phyloP scores from a whole-genome alignment of 2,888 invertebrate species.

The Helicoverpa assulta region DNA sequence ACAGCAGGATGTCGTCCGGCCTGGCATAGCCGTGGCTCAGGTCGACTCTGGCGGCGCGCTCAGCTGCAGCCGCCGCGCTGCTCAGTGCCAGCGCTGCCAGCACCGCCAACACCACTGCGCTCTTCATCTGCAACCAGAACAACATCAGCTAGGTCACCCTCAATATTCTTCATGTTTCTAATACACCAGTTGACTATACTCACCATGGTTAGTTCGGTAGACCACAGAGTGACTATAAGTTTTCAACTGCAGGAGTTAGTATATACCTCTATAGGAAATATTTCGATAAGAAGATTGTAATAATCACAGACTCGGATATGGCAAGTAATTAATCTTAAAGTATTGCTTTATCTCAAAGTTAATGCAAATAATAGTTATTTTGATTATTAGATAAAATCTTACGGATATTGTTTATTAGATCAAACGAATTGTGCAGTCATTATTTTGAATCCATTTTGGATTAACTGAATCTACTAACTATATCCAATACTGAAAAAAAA shows the following conservation, averaged over 20 bases:
- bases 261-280: background rate
- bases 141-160: background rate
- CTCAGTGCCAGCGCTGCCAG: constrained; percentile 10
- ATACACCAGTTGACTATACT: background rate
- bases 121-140: constrained; percentile 33
- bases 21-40: constrained; percentile 23
- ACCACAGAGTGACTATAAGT: background rate
- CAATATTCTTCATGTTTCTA: background rate
- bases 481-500: no score
- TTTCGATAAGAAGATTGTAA: background rate
- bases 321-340: background rate
- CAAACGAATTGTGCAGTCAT: no score
- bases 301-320: background rate
- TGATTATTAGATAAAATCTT: no score
- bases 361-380: no score
- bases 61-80: constrained; percentile 29
- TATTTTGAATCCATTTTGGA: no score
- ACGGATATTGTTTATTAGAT: no score
- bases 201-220: background rate
- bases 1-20: constrained; percentile 34
- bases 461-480: no score
- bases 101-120: constrained; percentile 21
- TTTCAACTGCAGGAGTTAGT: background rate
- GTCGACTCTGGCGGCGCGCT: constrained; percentile 9
- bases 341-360: background rate